A percentile compares a stretch with the other conserved stretches of the same genome.
Conservation (phyloP, 2,797 vertebrate species). For the Choloepus didactylus region DNA sequence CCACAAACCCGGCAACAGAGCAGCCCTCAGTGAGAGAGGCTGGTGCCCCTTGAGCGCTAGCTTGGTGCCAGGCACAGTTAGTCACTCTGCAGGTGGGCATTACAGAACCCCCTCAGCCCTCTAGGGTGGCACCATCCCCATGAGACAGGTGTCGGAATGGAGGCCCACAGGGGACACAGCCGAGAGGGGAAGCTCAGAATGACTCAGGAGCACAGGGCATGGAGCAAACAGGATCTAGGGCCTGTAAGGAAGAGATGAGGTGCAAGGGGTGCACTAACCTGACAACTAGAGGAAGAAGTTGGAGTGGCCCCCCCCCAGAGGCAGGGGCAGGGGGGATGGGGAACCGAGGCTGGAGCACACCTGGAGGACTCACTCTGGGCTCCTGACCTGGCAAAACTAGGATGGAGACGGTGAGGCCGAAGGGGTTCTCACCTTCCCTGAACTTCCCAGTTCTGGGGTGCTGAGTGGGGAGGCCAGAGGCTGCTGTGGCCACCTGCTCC, state of each 20-base stretch:
- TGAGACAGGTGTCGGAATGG: not conserved
- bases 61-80: not conserved
- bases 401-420: not conserved
- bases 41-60: accelerated
- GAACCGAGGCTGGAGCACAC: not conserved
- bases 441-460: not conserved
- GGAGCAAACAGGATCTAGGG: not conserved
- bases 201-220: not conserved
- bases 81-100: not conserved
- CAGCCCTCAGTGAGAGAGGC: not conserved
- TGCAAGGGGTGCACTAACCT: not conserved
- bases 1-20: not conserved
- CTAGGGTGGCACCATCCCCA: not conserved
- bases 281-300: not conserved
- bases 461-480: not conserved
- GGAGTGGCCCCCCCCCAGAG: not conserved
- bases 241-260: not conserved
- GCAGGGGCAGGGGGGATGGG: not conserved
- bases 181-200: not conserved
- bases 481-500: constrained; percentile 43
- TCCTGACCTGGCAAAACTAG: not conserved
- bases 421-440: not conserved
- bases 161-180: constrained; percentile 66
- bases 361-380: not conserved
- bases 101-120: not conserved